phyloP scores from a whole-genome alignment of 2,113 vertebrate species.

The Lophotis ruficrista region DNA sequence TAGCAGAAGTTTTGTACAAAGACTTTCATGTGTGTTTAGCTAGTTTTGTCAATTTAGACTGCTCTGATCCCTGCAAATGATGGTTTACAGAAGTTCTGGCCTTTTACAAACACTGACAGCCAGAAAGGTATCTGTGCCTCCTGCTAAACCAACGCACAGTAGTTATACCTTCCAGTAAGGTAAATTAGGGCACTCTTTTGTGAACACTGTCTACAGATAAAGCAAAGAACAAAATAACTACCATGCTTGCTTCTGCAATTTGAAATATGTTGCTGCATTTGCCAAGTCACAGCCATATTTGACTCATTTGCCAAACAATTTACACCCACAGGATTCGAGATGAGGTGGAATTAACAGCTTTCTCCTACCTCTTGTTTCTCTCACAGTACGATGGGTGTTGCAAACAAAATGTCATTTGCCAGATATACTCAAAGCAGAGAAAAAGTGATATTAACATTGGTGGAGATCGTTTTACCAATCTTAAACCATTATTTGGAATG shows the following conservation, averaged over 20 bases:
- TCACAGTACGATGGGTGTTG: neutral
- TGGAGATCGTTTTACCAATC: neutral
- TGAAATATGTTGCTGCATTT: neutral
- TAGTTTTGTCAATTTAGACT: neutral
- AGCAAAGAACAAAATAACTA: neutral
- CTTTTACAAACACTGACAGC: neutral
- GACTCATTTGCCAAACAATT: neutral
- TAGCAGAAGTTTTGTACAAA: neutral
- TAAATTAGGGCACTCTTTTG: neutral
- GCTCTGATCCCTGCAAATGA: neutral
- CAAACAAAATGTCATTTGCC: neutral
- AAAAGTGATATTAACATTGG: neutral
- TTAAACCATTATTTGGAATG: neutral
- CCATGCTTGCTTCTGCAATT: neutral
- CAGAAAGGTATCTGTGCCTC: neutral
- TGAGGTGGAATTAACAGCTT: neutral
- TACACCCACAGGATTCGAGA: neutral
- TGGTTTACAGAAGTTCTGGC: neutral
- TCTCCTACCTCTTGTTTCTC: slow-evolving; percentile 16
- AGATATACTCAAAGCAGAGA: neutral
- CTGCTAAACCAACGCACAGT: neutral
- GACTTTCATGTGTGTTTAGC: neutral
- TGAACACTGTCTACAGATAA: neutral
- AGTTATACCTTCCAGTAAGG: neutral
- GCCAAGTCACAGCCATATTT: slow-evolving; percentile 15